Evolutionary conservation across 1,140 invertebrate genomes (phyloP), one percentile per base, ranked within the genome.

Genomic region (Lepidurus apus): DNA sequence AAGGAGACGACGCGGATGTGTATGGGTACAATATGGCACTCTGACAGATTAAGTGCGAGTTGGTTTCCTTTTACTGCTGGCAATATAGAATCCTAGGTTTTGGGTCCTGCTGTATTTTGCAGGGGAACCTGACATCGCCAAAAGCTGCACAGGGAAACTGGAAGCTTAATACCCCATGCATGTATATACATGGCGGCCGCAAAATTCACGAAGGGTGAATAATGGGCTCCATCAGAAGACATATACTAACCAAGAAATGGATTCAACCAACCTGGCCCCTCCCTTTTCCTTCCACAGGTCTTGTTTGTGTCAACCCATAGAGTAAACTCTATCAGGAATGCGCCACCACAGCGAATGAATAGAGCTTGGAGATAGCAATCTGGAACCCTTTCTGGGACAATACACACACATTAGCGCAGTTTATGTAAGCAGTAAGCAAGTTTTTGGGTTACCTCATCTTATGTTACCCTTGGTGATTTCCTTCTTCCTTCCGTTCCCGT

Each of bases 171-270:
- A 7, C 21, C 21, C 17, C 53, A n/a, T 13, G 17, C 21, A 13
- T 7, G 53, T 65, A 65, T 65, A 65, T 21, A 17, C 53, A 13
- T 13, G 21, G 21, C 53, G 53, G 53, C 21, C 53, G 21, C 21
- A 65, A 65, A 21, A 65, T 65, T 65, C 53, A 65, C 53, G 53
- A 65, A 34, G 53, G 53, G 53, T 65, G 13, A 65, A 65, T 65
- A 65, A 65, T 65, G 53, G 53, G 53, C 21, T 17, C 53, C 53
- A 65, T 65, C 53, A 13, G 53, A 21, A 21, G 53, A 65, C 34
- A 34, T 34, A 34, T 65, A 65, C 53, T 21, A 65, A 21, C 34
- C 53, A 65, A 65, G 53, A 65, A 65, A 65, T 65, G 53, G 53
- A 65, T 65, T 65, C 21, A 4, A 65, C 53, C 53, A 65, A 65